Evolutionary conservation across 2,113 vertebrate genomes (phyloP).

Genomic region (Triplophysa tibetana): DNA sequence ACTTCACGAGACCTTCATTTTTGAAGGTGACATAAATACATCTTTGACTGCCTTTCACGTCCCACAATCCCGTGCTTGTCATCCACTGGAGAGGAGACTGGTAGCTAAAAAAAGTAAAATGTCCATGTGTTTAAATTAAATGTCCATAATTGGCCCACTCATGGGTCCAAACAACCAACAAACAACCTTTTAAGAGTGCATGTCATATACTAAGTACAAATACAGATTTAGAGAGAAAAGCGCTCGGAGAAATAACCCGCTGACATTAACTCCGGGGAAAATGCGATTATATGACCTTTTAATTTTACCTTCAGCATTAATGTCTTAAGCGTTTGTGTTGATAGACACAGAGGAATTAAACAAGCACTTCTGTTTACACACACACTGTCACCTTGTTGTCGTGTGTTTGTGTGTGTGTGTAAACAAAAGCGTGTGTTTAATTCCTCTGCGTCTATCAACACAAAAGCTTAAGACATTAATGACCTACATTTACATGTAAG

Average conservation of each 20-base stretch:
- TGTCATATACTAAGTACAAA: background rate
- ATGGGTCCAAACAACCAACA: too few relatives aligned
- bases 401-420: background rate
- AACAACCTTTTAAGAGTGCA: too few relatives aligned
- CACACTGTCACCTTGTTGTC: too few relatives aligned
- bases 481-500: background rate
- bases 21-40: too few relatives aligned
- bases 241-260: conserved; percentile 27
- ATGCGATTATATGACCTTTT: conserved; percentile 38
- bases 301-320: conserved; percentile 30
- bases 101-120: too few relatives aligned
- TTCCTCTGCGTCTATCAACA: background rate
- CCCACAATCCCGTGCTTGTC: too few relatives aligned
- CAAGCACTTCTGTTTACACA: background rate
- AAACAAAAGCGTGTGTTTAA: background rate
- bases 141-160: too few relatives aligned
- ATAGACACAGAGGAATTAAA: conserved; percentile 2
- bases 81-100: too few relatives aligned
- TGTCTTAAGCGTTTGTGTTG: background rate
- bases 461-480: background rate
- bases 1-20: too few relatives aligned
- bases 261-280: conserved; percentile 25
- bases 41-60: too few relatives aligned
- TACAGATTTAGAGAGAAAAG: background rate
- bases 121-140: too few relatives aligned